Conservation (phyloP, 2,888 invertebrate species). For the Troides aeacus region DNA sequence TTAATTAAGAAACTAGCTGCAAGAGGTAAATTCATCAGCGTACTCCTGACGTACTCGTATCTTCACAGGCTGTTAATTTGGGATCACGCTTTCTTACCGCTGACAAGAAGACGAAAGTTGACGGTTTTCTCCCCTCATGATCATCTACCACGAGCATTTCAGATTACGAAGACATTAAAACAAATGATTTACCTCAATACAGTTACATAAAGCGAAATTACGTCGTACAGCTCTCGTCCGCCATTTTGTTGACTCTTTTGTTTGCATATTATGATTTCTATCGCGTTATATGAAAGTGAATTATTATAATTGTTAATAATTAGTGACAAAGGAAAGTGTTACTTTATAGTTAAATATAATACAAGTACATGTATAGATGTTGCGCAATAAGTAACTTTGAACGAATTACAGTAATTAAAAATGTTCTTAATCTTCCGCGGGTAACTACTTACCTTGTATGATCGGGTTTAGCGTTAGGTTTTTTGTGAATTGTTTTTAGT, state of each 20-base stretch:
- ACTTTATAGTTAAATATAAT: no score
- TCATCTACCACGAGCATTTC: slow-evolving; percentile 9
- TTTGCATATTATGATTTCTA: slow-evolving; percentile 9
- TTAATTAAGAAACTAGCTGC: slow-evolving; percentile 23
- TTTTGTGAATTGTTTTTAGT: no score
- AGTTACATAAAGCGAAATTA: neutral
- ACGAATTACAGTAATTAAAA: no score
- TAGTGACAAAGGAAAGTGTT: no score
- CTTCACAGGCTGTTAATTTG: slow-evolving; percentile 69
- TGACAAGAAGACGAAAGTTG: slow-evolving; percentile 22
- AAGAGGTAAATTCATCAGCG: slow-evolving; percentile 13
- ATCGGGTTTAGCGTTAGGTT: no score
- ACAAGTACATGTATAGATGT: no score
- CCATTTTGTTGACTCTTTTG: neutral
- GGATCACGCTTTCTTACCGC: slow-evolving; percentile 69
- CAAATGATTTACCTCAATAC: slow-evolving; percentile 3
- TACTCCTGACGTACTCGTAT: slow-evolving; percentile 22
- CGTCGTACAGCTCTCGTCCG: neutral
- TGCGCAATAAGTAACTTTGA: no score
- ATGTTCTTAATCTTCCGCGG: no score
- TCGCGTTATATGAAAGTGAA: slow-evolving; percentile 11
- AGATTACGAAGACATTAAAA: slow-evolving; percentile 4
- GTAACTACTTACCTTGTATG: no score
- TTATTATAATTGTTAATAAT: neutral
- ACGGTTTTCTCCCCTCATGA: slow-evolving; percentile 18